These are phyloP conservation scores for Drosophila gaucha DNA, from an alignment of 2,888 invertebrate species.

Conservation along the genomic window DNA sequence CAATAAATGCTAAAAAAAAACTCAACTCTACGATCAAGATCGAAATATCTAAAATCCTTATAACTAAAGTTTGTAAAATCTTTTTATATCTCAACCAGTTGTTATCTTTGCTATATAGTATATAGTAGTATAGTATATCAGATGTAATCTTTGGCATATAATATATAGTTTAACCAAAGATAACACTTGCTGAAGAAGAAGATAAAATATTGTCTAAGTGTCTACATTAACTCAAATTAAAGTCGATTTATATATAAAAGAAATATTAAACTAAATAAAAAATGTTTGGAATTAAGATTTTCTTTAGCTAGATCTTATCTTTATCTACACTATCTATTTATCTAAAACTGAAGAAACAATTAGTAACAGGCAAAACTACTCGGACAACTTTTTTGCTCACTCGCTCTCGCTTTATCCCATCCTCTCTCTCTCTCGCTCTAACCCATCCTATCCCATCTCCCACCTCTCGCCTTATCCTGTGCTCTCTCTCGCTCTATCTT, in stretches of 20 bases:
- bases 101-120: not conserved
- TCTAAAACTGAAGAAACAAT: not conserved
- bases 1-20: no score
- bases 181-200: no score
- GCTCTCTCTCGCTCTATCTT: not conserved
- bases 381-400: not conserved
- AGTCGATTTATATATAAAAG: not conserved
- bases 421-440: not conserved
- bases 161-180: not conserved
- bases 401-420: no score
- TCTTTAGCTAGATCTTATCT: not conserved
- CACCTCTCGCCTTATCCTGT: no score
- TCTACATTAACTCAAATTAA: not conserved
- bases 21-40: not conserved
- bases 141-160: not conserved
- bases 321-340: not conserved
- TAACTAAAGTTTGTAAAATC: no score
- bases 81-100: not conserved
- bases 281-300: not conserved
- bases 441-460: not conserved
- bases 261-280: not conserved
- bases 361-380: not conserved
- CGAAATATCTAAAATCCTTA: not conserved
- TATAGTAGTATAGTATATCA: not conserved
- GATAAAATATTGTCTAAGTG: no score